Evolutionary conservation across 2,888 invertebrate species (phyloP), one percentile per base, ranked within the genome.

Genomic region (Microctonus hyperodae): DNA sequence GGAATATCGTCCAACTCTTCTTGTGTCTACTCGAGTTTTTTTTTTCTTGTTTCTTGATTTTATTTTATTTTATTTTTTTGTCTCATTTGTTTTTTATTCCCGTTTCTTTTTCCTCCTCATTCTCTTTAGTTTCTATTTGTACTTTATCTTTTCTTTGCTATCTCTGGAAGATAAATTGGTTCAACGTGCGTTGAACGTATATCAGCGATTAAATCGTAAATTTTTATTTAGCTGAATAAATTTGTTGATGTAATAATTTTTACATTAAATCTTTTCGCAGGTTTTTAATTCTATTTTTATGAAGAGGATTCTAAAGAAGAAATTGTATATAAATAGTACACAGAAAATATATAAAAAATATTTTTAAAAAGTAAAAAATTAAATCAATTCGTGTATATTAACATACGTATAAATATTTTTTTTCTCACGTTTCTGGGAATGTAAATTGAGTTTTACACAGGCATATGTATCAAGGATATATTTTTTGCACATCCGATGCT

Each of bases 401-500:
- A 48, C 7, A 60, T 48, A 22, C 35, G 35, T 5, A 16, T 23
- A 22, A n/a, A 22, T 35, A 6, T 23, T 25, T 37, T 33, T 13
- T 48, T 37, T 7, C n/a, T n/a, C n/a, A n/a, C 1, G 28, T 50
- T n/a, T 33, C 35, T 31, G 35, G 37, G 50, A 7, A 59, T n/a
- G 23, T 50, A n/a, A n/a, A n/a, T n/a, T n/a, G n/a, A n/a, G n/a
- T n/a, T 28, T 28, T 5, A 28, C 7, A 28, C 3, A 28, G 7
- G 5, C 5, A 5, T 28, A 4, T 28, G 7, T 28, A 7, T 5
- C 28, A 28, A 4, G 20, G 3, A 56, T 10, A 50, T 48, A 3
- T 40, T 28, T 53, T 62, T 62, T 44, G 25, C 53, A 51, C 53
- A 31, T 60, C 60, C 35, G 23, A 51, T 51, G 33, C 53, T 28